These are phyloP conservation scores for Hydropotes inermis DNA, from an alignment of 2,113 vertebrate genomes.

Conservation along the genomic window DNA sequence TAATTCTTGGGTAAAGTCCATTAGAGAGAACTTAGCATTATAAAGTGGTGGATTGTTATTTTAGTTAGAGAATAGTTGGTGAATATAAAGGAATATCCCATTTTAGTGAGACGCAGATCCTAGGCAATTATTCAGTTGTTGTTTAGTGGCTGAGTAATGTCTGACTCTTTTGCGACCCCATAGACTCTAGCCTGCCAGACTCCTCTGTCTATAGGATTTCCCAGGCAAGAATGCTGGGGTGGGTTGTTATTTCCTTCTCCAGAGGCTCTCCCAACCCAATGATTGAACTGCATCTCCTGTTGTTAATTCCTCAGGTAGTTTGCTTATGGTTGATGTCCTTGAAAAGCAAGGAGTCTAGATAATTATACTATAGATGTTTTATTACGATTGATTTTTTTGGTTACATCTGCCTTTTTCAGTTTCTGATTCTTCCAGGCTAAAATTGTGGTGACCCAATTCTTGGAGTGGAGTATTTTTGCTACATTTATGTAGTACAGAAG, in stretches of 20 bases:
- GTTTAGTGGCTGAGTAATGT: neutral
- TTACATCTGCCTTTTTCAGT: conserved; percentile 30
- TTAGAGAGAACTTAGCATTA: neutral
- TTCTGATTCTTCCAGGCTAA: conserved; percentile 21
- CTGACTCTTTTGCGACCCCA: neutral
- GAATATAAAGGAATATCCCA: neutral
- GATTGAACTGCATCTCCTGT: neutral
- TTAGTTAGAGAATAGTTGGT: neutral
- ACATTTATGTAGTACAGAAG: neutral
- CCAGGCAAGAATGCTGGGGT: neutral
- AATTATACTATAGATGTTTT: conserved; percentile 38
- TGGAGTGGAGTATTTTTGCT: neutral
- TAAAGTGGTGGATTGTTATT: neutral
- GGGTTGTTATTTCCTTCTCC: neutral
- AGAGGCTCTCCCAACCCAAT: neutral
- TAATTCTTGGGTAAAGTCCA: neutral
- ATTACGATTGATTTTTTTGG: conserved; percentile 32
- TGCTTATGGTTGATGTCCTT: neutral
- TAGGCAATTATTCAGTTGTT: neutral
- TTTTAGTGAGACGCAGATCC: neutral
- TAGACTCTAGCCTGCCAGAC: neutral
- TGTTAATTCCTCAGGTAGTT: neutral
- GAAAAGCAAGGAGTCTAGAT: conserved; percentile 1
- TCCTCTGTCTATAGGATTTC: neutral
- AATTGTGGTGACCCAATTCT: neutral